These are phyloP conservation scores for Doris montereyensis DNA, from an alignment of 2,888 invertebrate genomes.

Conservation along the genomic window DNA sequence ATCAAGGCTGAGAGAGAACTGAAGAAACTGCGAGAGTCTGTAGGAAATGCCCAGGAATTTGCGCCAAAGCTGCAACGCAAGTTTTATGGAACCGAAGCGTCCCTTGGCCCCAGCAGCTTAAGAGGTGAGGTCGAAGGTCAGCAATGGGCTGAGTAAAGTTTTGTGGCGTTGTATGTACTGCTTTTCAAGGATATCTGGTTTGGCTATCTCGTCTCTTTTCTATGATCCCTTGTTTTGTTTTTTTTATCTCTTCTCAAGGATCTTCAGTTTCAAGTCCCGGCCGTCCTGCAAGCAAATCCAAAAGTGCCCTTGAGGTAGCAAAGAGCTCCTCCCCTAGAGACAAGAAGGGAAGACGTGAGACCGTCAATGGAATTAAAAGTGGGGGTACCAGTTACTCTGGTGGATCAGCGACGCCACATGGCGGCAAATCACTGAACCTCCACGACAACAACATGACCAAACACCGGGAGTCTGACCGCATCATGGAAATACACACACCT, in stretches of 20 bases:
- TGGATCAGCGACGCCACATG: background rate
- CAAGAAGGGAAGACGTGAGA: background rate
- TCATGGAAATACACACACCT: too few species aligned
- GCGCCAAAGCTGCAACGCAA: slow-evolving; percentile 56
- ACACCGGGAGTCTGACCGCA: too few species aligned
- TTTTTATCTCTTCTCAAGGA: background rate
- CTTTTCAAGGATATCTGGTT: too few species aligned
- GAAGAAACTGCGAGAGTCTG: slow-evolving; percentile 53
- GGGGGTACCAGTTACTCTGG: background rate
- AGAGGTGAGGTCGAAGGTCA: too few species aligned
- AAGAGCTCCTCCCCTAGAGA: slow-evolving; percentile 9
- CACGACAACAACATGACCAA: too few species aligned
- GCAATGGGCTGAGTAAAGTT: too few species aligned
- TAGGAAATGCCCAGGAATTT: slow-evolving; percentile 44
- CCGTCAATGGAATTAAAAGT: background rate
- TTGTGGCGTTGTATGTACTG: too few species aligned
- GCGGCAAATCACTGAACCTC: background rate
- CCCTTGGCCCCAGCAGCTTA: slow-evolving; percentile 23
- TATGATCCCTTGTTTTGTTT: too few species aligned
- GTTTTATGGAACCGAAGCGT: slow-evolving; percentile 58
- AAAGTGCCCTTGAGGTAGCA: background rate
- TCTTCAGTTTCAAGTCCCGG: background rate
- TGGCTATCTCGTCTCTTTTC: too few species aligned
- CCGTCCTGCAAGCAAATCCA: background rate
- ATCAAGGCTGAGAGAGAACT: slow-evolving; percentile 62